A percentile compares a stretch with the other conserved stretches of the same genome.
Conservation (phyloP, 2,888 invertebrate genomes). For the Baronia brevicornis region DNA sequence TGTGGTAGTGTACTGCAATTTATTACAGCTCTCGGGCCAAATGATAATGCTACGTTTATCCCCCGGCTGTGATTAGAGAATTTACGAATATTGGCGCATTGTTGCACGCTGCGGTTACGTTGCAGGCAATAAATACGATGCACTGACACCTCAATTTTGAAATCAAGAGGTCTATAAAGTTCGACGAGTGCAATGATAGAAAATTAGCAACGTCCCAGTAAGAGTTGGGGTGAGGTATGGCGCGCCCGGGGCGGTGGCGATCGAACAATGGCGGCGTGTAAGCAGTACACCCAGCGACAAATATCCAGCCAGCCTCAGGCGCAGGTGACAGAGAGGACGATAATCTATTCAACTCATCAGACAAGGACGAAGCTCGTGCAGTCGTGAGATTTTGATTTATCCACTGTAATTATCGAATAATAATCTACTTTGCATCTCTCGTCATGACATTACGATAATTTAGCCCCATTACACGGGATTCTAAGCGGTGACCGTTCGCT, state of each 20-base stretch:
- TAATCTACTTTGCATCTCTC: conserved; percentile 73
- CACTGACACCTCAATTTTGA: conserved; percentile 68
- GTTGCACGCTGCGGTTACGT: conserved; percentile 30
- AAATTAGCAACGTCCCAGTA: conserved; percentile 72
- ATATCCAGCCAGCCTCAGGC: conserved; percentile 39
- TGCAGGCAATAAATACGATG: conserved; percentile 59
- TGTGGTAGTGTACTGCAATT: conserved; percentile 11
- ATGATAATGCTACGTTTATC: conserved; percentile 28
- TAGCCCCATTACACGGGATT: conserved; percentile 66
- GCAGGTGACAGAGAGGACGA: conserved; percentile 35
- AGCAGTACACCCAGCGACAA: conserved; percentile 47
- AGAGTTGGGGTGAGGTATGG: conserved; percentile 67
- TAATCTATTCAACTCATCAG: conserved; percentile 25
- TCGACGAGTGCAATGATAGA: conserved; percentile 67
- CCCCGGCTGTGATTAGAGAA: conserved; percentile 46
- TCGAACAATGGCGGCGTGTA: conserved; percentile 49
- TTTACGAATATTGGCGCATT: conserved; percentile 36
- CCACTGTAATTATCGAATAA: conserved; percentile 69
- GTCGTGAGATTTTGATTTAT: conserved; percentile 68
- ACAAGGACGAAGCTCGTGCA: conserved; percentile 39
- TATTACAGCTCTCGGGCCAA: conserved; percentile 21
- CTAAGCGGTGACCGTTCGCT: conserved; percentile 72
- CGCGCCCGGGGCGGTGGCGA: conserved; percentile 51
- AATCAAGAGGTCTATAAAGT: conserved; percentile 65
- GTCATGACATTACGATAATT: conserved; percentile 74